phyloP scores from a whole-genome alignment of 2,797 vertebrate species.

The Gymnoscopelus braueri region DNA sequence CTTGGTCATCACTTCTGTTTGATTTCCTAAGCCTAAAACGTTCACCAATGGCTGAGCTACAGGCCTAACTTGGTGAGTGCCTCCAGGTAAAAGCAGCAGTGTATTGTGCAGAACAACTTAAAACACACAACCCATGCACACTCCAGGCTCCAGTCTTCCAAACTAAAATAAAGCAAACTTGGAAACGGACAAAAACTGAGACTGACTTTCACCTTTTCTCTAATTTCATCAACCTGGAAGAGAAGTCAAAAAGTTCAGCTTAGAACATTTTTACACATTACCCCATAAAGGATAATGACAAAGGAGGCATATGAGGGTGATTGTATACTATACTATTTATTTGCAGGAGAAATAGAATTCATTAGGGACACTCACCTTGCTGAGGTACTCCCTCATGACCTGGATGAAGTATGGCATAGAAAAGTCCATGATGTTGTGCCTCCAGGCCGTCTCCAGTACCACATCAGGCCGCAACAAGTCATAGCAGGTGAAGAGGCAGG shows the following conservation, averaged over 20 bases:
- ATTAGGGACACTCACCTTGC: conserved; percentile 86
- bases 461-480: conserved; percentile 98
- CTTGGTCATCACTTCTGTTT: conserved; percentile 25
- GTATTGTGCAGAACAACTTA: conserved; percentile 70
- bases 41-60: conserved; percentile 71
- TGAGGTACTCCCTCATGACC: conserved; percentile 99
- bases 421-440: conserved; percentile 99
- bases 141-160: conserved; percentile 88
- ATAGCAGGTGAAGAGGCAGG: conserved; percentile 98
- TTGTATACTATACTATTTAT: background rate
- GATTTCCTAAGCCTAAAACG: conserved; percentile 75
- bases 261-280: conserved; percentile 46
- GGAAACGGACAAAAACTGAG: conserved; percentile 61
- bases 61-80: conserved; percentile 77
- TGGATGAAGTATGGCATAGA: conserved; percentile 99
- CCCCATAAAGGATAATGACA: conserved; percentile 14
- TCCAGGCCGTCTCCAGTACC: conserved; percentile 98
- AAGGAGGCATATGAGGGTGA: conserved; percentile 1
- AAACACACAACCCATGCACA: conserved; percentile 89
- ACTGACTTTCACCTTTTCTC: conserved; percentile 95
- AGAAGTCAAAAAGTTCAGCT: conserved; percentile 88
- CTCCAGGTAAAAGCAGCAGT: conserved; percentile 75
- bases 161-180: conserved; percentile 71
- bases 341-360: conserved; percentile 3
- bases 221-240: conserved; percentile 97